Evolutionary conservation across 1,140 invertebrate genomes (phyloP), one percentile per base, ranked within the genome.

Genomic region (Caerostris extrusa): DNA sequence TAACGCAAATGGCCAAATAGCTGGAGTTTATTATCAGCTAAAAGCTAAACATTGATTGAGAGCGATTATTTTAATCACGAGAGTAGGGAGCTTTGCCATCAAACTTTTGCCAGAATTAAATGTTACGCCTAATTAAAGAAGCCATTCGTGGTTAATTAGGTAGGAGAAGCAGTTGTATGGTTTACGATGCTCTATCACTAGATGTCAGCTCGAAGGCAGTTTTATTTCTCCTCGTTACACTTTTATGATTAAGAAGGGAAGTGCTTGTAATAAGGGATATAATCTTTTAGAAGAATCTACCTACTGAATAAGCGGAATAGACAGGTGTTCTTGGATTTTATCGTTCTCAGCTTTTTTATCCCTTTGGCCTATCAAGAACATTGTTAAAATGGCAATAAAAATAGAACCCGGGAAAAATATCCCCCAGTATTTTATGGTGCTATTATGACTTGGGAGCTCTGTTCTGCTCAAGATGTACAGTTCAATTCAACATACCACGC

Each of bases 321-420:
- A 93, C 82, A 93, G 64, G 82, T 93, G 61, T 87, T 71, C 64
- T 86, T 71, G 5, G n/a, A 86, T 86, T 93, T 93, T 86, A 93
- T 86, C 17, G 34, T 58, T 12, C 12, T 10, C 10, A 8, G 69
- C 4, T 56, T 69, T 69, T 93, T 56, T 86, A 17, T 67, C 50
- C 67, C 50, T 7, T 7, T 55, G 53, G 53, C 19, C 19, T 87
- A 53, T 81, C 50, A 19, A 67, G 85, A 61, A 53, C 85, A 93
- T 88, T 93, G 67, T 81, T 77, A 77, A 60, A 88, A 57, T 77
- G 50, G 34, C 69, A 19, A 81, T 81, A 93, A 93, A 81, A 88
- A 81, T 19, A 55, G 57, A 81, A 19, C 12, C 82, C 5, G 64
- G 17, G 77, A 17, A 81, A 93, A 88, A 88, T 88, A 93, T 81